Evolutionary conservation across 1,140 invertebrate genomes (phyloP).

Genomic region (Hestina assimilis): DNA sequence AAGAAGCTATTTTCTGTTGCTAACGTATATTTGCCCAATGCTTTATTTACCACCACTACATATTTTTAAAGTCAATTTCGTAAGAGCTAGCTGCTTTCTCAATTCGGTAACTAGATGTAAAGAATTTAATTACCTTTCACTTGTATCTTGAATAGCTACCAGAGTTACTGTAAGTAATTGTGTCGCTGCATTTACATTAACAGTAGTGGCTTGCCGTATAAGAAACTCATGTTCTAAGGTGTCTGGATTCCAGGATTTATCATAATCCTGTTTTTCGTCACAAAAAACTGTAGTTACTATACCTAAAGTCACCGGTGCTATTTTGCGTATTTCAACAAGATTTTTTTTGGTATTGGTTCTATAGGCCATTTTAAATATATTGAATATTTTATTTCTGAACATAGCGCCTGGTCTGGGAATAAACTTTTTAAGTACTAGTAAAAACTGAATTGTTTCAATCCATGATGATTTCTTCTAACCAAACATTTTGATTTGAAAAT

Average conservation of each 20-base stretch:
- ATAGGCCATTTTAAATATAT: conserved; percentile 35
- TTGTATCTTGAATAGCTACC: conserved; percentile 74
- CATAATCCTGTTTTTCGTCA: conserved; percentile 36
- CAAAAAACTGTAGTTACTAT: conserved; percentile 44
- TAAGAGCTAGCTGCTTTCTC: too few species aligned
- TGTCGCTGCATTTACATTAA: conserved; percentile 72
- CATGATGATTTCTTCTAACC: conserved; percentile 17
- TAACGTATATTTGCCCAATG: too few species aligned
- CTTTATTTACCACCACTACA: too few species aligned
- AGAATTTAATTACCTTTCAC: conserved; percentile 73
- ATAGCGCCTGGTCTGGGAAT: conserved; percentile 29
- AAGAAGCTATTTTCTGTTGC: too few species aligned
- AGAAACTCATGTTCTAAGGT: conserved; percentile 70
- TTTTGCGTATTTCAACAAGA: conserved; percentile 36
- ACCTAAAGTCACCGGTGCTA: conserved; percentile 46
- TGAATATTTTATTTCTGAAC: conserved; percentile 47
- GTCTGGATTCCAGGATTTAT: conserved; percentile 38
- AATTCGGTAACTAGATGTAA: too few species aligned
- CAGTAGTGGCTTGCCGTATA: conserved; percentile 72
- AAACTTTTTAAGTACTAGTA: conserved; percentile 11
- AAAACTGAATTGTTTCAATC: conserved; percentile 10
- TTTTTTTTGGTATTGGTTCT: conserved; percentile 30
- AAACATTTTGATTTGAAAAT: conserved; percentile 14
- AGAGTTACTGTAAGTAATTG: conserved; percentile 72
- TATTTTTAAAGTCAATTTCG: too few species aligned